Evolutionary conservation across 2,888 invertebrate genomes (phyloP), one percentile per base, ranked within the genome.

Genomic region (Hypselothyrea guttata): DNA sequence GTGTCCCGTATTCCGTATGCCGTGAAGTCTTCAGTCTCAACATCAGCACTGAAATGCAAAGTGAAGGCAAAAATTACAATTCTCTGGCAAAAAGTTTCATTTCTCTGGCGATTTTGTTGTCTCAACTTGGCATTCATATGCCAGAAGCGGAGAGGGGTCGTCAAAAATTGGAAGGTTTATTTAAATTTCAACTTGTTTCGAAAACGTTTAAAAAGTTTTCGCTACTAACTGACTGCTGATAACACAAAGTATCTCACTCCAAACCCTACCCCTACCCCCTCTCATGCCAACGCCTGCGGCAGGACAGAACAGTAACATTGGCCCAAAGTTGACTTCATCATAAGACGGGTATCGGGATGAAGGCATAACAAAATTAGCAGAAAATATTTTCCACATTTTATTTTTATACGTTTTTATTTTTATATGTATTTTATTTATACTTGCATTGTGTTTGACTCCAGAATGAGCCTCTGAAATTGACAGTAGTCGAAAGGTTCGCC

Each of bases 201-300:
- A 83, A 78, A 78, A 83, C 78, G 78, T 78, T 78, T 78, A 78
- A 78, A 78, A 78, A 78, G 78, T 78, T 78, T 79, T 49, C 81
- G 84, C 84, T 83, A 73, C 84, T 83, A 78, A 78, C 78, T 83
- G 78, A 83, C 78, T 78, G 84, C 78, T 76, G 78, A 78, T 78
- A 78, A 78, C 76, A 79, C 75, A 75, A 71, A 76, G 73, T 66
- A 75, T 69, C 42, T 53, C 65, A 49, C 53, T n/a, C 22, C 35
- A 28, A 16, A 38, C 5, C 27, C 30, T 15, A 8, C 4, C 30
- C 7, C 12, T 7, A 4, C 15, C 30, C 13, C 12, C 0, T 1
- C n/a, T n/a, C 42, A 41, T 7, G n/a, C n/a, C n/a, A n/a, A n/a
- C 28, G 27, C 49, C 41, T 51, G 27, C 40, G 53, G 63, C 33